Conservation (phyloP, 2,888 invertebrate species). For the Epistrophe grossulariae region DNA sequence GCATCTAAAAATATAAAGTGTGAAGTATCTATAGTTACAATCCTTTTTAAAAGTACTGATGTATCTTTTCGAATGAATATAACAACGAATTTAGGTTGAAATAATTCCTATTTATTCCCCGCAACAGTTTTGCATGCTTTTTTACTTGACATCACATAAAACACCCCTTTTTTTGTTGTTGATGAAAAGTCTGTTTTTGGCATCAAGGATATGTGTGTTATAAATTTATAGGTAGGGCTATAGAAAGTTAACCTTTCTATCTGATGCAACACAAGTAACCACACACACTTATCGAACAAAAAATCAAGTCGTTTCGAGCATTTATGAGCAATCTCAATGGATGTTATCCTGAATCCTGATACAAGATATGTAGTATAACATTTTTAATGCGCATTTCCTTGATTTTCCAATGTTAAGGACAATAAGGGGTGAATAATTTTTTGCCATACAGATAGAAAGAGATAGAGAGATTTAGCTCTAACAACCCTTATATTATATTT, state of each 20-base stretch:
- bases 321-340: slow-evolving; percentile 69
- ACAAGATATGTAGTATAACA: slow-evolving; percentile 24
- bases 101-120: slow-evolving; percentile 20
- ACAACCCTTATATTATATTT: slow-evolving; percentile 61
- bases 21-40: slow-evolving; percentile 62
- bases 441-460: background rate
- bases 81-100: slow-evolving; percentile 32
- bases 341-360: slow-evolving; percentile 32
- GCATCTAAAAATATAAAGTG: slow-evolving; percentile 51
- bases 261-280: slow-evolving; percentile 47
- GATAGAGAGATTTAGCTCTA: background rate
- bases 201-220: background rate
- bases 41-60: slow-evolving; percentile 27
- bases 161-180: slow-evolving; percentile 41
- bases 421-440: slow-evolving; percentile 57
- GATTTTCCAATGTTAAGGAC: slow-evolving; percentile 29
- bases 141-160: background rate
- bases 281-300: slow-evolving; percentile 66
- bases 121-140: slow-evolving; percentile 61
- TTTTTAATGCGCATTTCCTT: slow-evolving; percentile 57
- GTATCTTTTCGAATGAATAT: slow-evolving; percentile 38
- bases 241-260: slow-evolving; percentile 61
- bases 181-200: background rate
- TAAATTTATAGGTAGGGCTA: slow-evolving; percentile 4
- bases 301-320: slow-evolving; percentile 71